These are phyloP conservation scores for Pan troglodytes DNA, from an alignment of 2,113 vertebrate genomes.

Conservation along the genomic window DNA sequence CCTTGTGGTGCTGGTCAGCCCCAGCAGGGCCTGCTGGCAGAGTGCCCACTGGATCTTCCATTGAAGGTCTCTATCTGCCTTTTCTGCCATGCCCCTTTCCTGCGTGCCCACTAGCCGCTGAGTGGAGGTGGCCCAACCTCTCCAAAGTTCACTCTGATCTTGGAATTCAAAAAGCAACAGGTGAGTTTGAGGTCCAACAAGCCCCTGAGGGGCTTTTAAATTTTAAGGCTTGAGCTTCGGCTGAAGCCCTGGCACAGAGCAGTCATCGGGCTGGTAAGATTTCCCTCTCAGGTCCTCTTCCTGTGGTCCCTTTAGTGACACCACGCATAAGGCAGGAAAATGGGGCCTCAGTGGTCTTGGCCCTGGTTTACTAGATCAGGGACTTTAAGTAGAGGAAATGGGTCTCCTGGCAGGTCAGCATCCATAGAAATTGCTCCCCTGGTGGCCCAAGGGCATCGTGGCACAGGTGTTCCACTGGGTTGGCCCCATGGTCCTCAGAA, in stretches of 20 bases:
- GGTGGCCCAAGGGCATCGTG: neutral
- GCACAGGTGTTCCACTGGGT: neutral
- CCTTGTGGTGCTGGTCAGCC: neutral
- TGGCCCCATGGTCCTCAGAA: neutral
- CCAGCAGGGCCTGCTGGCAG: neutral
- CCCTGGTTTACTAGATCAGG: neutral
- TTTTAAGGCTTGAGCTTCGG: neutral
- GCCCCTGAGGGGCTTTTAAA: neutral
- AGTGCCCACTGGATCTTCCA: neutral
- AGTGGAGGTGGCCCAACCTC: neutral
- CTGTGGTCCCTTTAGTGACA: neutral
- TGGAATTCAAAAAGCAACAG: neutral
- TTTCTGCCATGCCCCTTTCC: neutral
- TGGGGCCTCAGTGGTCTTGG: neutral
- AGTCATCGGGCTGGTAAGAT: neutral
- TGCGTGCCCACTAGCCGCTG: neutral
- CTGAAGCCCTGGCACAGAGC: neutral
- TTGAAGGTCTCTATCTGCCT: neutral
- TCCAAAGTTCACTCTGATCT: neutral
- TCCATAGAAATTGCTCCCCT: neutral
- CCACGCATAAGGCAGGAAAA: neutral
- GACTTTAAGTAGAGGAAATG: neutral
- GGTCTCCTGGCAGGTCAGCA: neutral
- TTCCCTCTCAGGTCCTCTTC: neutral
- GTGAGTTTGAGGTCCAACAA: neutral